Conservation (phyloP, 2,113 vertebrate species). For the Strigops habroptila region DNA sequence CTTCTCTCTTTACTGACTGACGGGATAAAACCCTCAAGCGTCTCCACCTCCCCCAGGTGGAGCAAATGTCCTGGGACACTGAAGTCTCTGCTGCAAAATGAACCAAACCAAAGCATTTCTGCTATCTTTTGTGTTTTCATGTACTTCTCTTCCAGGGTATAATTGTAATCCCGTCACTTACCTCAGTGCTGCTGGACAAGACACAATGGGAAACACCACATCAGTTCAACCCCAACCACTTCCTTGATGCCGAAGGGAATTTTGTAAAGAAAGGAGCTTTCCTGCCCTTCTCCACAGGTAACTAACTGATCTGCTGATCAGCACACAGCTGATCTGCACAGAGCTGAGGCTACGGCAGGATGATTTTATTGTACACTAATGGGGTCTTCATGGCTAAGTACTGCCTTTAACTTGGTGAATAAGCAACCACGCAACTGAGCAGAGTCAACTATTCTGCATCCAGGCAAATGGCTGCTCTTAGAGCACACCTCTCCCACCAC, state of each 20-base stretch:
- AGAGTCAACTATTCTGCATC: neutral
- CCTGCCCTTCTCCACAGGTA: conserved; percentile 77
- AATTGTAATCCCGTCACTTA: conserved; percentile 73
- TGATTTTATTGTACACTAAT: neutral
- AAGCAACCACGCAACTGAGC: neutral
- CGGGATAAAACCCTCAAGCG: neutral
- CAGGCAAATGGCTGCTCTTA: neutral
- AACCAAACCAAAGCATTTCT: neutral
- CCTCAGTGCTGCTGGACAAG: conserved; percentile 77
- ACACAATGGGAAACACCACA: conserved; percentile 75
- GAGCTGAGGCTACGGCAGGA: neutral
- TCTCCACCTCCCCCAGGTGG: neutral
- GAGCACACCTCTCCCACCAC: neutral
- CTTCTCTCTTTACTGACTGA: neutral
- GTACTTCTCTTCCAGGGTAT: conserved; percentile 69
- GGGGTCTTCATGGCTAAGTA: neutral
- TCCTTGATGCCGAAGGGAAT: conserved; percentile 69
- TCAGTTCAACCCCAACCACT: conserved; percentile 79
- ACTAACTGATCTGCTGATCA: neutral
- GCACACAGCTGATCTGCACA: neutral
- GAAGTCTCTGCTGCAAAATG: neutral
- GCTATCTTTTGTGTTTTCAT: neutral
- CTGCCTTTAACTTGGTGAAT: neutral
- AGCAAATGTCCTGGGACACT: neutral
- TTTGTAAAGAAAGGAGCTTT: conserved; percentile 78